Base-by-base conservation (phyloP, 2,888 invertebrate genomes). In the Pheosia tremula region DNA sequence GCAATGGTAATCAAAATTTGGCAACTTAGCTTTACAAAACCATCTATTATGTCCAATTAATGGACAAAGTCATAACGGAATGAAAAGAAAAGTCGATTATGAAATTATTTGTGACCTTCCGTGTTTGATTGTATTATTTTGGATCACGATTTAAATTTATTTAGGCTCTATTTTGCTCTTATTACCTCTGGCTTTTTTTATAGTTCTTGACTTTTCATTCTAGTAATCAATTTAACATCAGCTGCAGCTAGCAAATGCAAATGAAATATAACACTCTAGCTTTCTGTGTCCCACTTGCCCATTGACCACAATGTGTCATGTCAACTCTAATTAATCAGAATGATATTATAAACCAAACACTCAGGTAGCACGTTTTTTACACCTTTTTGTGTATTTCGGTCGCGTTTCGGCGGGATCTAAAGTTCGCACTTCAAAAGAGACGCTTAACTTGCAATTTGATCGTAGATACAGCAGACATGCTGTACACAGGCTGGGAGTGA, bases 251-350 rank as follows among this genome's bases (percentile, higher is more conserved):
- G 65, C 71, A 67, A 62, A 70, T 71, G 65, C 57, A 57, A 69
- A 69, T 64, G 76, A 71, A 77, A 81, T 70, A 61, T 58, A 64
- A 56, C 67, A 72, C 74, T 61, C 62, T 62, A 63, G 69, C 81
- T 84, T 84, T 84, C 83, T 83, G 83, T 72, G 82, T 74, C 71
- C 84, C 63, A 83, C 75, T 77, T 85, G 79, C 69, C 71, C 73
- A 73, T 59, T 72, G 78, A 77, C 73, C 80, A 76, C 76, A 75
- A 69, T 73, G 72, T 79, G 77, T 77, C 80, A 68, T 70, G 78
- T 75, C 71, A 72, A 78, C 77, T 80, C 72, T 78, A 78, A 79
- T 80, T 79, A 75, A 69, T 65, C 61, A 36, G 71, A 74, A 74
- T 78, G 61, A 66, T 59, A 68, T 72, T 70, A 69, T 62, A 62